phyloP scores from a whole-genome alignment of 35 echinoderm and acorn worm genomes.

The Strongylocentrotus purpuratus region DNA sequence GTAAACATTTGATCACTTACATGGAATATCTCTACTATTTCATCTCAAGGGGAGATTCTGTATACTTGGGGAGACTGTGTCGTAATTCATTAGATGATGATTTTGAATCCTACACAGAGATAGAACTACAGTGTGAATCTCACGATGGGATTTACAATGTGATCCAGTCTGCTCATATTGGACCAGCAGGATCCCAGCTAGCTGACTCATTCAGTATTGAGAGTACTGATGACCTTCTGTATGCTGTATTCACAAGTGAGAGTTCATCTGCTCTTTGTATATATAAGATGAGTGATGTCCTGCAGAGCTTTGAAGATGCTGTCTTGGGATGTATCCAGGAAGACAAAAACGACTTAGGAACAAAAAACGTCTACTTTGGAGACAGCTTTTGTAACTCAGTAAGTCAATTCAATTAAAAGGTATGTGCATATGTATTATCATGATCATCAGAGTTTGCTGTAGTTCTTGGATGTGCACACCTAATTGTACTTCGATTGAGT shows the following conservation, averaged over 20 bases:
- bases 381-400: neutral
- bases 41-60: neutral
- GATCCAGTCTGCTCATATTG: constrained; percentile 59
- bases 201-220: constrained; percentile 42
- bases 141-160: constrained; percentile 49
- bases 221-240: constrained; percentile 21
- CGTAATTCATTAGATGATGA: neutral
- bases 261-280: constrained; percentile 51
- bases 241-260: constrained; percentile 39
- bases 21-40: constrained; percentile 46
- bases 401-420: neutral
- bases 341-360: neutral
- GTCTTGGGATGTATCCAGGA: constrained; percentile 20
- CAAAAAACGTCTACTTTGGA: neutral
- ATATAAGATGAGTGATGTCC: constrained; percentile 54
- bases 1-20: neutral
- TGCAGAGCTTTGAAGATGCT: constrained; percentile 38
- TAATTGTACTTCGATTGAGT: neutral
- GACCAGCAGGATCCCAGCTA: constrained; percentile 49
- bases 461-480: neutral
- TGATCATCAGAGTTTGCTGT: neutral
- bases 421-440: neutral
- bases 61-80: neutral
- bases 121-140: constrained; percentile 46
- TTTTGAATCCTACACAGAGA: constrained; percentile 61